These are phyloP conservation scores for Sminthurides bifidus DNA, from an alignment of 1,140 invertebrate species.

Conservation along the genomic window DNA sequence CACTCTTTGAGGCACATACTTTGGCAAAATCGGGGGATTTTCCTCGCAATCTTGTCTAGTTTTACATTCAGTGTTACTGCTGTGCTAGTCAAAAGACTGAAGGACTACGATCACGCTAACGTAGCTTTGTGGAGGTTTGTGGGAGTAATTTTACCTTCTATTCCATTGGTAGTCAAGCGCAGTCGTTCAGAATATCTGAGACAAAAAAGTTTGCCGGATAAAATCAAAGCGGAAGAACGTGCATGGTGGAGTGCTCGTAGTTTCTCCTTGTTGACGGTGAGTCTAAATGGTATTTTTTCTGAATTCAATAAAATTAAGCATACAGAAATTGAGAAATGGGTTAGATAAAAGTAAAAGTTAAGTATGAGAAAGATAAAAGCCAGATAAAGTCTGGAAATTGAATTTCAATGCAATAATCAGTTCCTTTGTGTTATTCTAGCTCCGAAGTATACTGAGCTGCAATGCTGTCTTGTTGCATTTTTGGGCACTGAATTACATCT, in stretches of 20 bases:
- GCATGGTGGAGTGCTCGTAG: too few species aligned
- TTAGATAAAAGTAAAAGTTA: background rate
- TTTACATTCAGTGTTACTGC: slow-evolving; percentile 38
- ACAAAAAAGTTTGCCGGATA: too few species aligned
- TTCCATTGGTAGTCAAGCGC: slow-evolving; percentile 33
- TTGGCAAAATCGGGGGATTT: slow-evolving; percentile 21
- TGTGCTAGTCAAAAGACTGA: slow-evolving; percentile 37
- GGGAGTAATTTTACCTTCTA: slow-evolving; percentile 36
- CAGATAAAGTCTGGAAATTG: background rate
- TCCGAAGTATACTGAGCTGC: slow-evolving; percentile 13
- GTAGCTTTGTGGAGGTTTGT: slow-evolving; percentile 38
- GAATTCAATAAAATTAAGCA: too few species aligned
- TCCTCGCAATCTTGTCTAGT: slow-evolving; percentile 34
- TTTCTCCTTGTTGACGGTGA: too few species aligned
- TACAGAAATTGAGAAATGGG: too few species aligned
- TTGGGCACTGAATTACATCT: slow-evolving; percentile 13
- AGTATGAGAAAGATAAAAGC: background rate
- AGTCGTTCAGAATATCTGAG: too few species aligned
- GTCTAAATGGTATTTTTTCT: too few species aligned
- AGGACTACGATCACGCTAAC: slow-evolving; percentile 35
- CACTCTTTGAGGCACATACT: too few species aligned
- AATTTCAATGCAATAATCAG: background rate
- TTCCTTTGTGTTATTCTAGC: background rate
- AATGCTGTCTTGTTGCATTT: slow-evolving; percentile 17
- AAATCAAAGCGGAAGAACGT: too few species aligned